Percentiles rank a stretch among this genome's conserved stretches.
Conservation (phyloP, 92 coral and sea anemone genomes). For the Heliopora coerulea region DNA sequence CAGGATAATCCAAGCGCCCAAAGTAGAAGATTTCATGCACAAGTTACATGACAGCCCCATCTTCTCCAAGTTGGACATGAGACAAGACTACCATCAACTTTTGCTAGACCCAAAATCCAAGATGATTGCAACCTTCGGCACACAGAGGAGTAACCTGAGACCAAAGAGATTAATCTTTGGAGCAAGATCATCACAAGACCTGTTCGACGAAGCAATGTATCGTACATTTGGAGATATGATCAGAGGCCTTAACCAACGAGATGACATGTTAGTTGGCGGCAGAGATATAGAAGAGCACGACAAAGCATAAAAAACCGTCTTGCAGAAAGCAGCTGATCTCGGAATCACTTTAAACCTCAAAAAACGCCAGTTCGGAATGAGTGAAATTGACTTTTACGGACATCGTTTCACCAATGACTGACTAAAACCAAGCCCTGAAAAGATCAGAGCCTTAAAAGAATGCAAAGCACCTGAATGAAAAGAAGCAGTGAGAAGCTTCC, state of each 20-base stretch:
- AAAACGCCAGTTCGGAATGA: constrained; percentile 56
- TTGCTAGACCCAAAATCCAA: constrained; percentile 62
- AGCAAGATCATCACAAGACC: constrained; percentile 67
- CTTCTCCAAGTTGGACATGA: constrained; percentile 62
- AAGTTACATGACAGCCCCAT: constrained; percentile 57
- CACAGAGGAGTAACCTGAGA: constrained; percentile 65
- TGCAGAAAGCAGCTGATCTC: constrained; percentile 57
- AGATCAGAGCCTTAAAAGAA: constrained; percentile 53
- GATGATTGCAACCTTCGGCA: constrained; percentile 60
- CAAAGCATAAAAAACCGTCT: constrained; percentile 42
- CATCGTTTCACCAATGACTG: constrained; percentile 51
- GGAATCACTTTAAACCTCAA: constrained; percentile 60
- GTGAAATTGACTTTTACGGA: constrained; percentile 57
- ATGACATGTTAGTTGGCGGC: constrained; percentile 58
- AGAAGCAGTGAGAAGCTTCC: constrained; percentile 56
- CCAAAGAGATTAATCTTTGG: constrained; percentile 63
- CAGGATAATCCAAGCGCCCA: constrained; percentile 63
- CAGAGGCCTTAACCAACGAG: constrained; percentile 55
- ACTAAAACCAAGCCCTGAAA: constrained; percentile 49
- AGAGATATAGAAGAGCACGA: constrained; percentile 45
- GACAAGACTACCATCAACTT: constrained; percentile 63
- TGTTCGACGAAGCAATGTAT: constrained; percentile 64
- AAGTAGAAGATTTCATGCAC: constrained; percentile 64
- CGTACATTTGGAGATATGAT: constrained; percentile 57
- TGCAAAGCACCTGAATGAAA: constrained; percentile 48